These are phyloP conservation scores for Oryzias celebensis DNA, from an alignment of 2,113 vertebrate species.

Conservation along the genomic window DNA sequence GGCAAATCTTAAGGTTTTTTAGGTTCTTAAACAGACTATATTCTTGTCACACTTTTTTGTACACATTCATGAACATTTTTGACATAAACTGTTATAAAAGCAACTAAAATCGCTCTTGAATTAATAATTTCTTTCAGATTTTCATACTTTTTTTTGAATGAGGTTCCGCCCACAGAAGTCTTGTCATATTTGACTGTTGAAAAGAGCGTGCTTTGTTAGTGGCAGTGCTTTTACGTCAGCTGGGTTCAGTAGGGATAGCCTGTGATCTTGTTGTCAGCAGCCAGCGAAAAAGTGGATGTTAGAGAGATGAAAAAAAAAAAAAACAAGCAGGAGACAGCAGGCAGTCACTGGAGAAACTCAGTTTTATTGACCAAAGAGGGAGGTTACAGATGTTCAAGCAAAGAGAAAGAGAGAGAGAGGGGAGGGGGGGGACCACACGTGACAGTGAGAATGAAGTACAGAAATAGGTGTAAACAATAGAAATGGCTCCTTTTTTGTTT, in stretches of 20 bases:
- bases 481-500: conserved; percentile 66
- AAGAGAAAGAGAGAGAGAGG: conserved; percentile 16
- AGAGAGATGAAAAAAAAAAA: conserved; percentile 72
- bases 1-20: too few species aligned
- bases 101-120: too few species aligned
- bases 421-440: conserved; percentile 2
- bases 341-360: conserved; percentile 71
- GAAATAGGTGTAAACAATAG: conserved; percentile 57
- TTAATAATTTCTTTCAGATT: too few species aligned
- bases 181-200: not conserved
- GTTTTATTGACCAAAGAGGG: conserved; percentile 75
- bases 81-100: too few species aligned
- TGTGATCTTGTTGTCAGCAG: conserved; percentile 57
- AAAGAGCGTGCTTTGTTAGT: conserved; percentile 54
- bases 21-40: too few species aligned
- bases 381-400: conserved; percentile 62
- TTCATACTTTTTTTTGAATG: too few species aligned
- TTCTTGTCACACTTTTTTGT: too few species aligned
- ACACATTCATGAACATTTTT: too few species aligned
- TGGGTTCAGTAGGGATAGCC: conserved; percentile 49
- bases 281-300: conserved; percentile 66
- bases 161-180: not conserved
- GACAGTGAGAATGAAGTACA: conserved; percentile 19
- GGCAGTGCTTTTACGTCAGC: conserved; percentile 54
- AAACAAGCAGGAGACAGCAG: conserved; percentile 74